phyloP scores from a whole-genome alignment of 2,797 vertebrate species.

The Gymnodraco acuticeps region DNA sequence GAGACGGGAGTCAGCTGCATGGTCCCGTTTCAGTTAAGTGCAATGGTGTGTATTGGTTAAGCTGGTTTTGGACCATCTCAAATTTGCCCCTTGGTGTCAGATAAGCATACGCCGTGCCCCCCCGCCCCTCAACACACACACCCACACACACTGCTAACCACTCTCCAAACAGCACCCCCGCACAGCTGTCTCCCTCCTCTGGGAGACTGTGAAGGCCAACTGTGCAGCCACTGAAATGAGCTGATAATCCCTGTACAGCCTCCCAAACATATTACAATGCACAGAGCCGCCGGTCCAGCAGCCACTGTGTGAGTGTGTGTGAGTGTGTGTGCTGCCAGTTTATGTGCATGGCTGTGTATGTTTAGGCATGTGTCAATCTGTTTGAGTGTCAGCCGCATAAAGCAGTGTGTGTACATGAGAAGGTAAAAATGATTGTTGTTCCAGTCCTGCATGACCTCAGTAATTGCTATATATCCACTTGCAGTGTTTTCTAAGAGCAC shows the following conservation, averaged over 20 bases:
- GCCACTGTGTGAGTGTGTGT: conserved; percentile 48
- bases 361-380: conserved; percentile 68
- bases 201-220: conserved; percentile 78
- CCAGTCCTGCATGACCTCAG: conserved; percentile 60
- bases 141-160: conserved; percentile 20
- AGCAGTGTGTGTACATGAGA: conserved; percentile 45
- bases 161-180: conserved; percentile 60
- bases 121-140: conserved; percentile 9
- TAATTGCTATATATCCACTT: conserved; percentile 63
- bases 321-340: conserved; percentile 33
- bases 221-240: conserved; percentile 82
- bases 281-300: conserved; percentile 57
- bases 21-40: conserved; percentile 68
- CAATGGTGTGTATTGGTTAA: conserved; percentile 76
- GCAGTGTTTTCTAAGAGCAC: conserved; percentile 46
- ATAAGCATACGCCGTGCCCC: conserved; percentile 66
- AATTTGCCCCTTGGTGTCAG: conserved; percentile 80
- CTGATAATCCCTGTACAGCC: conserved; percentile 83
- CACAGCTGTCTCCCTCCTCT: conserved; percentile 77
- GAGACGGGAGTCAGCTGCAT: conserved; percentile 69
- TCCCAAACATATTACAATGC: conserved; percentile 78
- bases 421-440: conserved; percentile 73
- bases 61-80: conserved; percentile 78
- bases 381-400: conserved; percentile 65
- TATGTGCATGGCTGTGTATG: conserved; percentile 38